These are phyloP conservation scores for Nothoprocta perdicaria DNA, from an alignment of 2,113 vertebrate species.

Conservation along the genomic window DNA sequence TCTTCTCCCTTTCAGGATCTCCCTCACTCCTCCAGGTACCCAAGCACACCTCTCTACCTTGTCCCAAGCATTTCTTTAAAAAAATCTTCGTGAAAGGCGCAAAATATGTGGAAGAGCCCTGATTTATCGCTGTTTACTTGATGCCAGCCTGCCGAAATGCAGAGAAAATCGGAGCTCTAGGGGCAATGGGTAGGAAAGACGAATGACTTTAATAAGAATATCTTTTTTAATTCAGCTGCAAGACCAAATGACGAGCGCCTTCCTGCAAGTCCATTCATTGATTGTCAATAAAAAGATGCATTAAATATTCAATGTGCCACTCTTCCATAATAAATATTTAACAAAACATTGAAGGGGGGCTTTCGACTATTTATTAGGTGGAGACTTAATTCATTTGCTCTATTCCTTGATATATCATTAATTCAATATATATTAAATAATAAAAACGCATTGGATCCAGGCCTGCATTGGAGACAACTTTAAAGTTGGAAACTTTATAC, in stretches of 20 bases:
- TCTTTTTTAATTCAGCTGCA: constrained; percentile 47
- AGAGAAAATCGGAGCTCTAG: neutral
- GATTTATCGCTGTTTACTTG: neutral
- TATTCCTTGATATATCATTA: constrained; percentile 62
- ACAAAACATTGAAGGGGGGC: constrained; percentile 74
- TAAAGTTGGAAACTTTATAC: constrained; percentile 48
- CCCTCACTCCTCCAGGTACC: constrained; percentile 4
- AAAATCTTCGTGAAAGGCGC: neutral
- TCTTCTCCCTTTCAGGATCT: neutral
- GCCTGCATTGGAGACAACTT: constrained; percentile 14
- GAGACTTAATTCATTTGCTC: constrained; percentile 73
- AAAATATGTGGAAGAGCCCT: neutral
- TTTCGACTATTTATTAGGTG: constrained; percentile 76
- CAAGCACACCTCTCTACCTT: neutral
- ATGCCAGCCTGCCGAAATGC: neutral
- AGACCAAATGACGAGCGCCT: constrained; percentile 20
- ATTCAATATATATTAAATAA: constrained; percentile 17
- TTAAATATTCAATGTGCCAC: constrained; percentile 82
- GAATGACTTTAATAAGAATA: constrained; percentile 62
- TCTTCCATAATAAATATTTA: constrained; percentile 83
- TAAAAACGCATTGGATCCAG: constrained; percentile 31
- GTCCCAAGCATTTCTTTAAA: neutral
- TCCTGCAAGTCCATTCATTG: constrained; percentile 64
- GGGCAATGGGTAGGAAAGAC: constrained; percentile 15
- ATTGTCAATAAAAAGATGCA: constrained; percentile 82